Evolutionary conservation across 2,888 invertebrate genomes (phyloP), one percentile per base, ranked within the genome.

Genomic region (Drosophila flavopinicola): DNA sequence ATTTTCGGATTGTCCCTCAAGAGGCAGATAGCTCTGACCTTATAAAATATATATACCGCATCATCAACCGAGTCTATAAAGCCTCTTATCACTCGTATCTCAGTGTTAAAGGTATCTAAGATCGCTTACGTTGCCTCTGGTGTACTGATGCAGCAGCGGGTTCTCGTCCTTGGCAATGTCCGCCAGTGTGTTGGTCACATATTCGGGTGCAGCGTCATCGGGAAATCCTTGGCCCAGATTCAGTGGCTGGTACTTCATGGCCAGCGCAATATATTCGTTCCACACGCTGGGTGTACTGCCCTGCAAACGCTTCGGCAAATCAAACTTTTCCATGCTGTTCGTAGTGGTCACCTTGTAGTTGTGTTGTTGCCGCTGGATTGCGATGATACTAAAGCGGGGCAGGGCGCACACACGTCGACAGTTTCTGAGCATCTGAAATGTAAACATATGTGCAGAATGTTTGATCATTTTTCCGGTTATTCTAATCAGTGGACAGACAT

Each of bases 211-310:
- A 72, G 95, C 94, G 92, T 95, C 98, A 91, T 99, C 98, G 0
- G 98, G 98, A 90, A 98, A 98, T 0, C 99, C 99, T 92, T 98
- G 98, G 0, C 99, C 99, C 17, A 99, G 93, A 91, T 99, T 98
- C 29, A 98, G 91, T 0, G 98, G 97, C 80, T 98, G 96, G 88
- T 96, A 93, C 70, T 98, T 94, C 41, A 94, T 90, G 1, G 96
- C 96, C 51, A 99, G 90, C 69, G 95, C 94, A 61, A 95, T 96
- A 89, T 98, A 98, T 90, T 98, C 98, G 44, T 97, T 96, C 98
- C 91, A 91, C 32, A 91, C 91, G 70, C 91, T 91, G 35, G 91
- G 89, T 5, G 88, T 82, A 60, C 90, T 90, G 44, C 91, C 91
- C 65, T 90, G 89, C 44, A 90, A 74, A 13, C 91, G 83, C 48